These are phyloP conservation scores for Aurelia aurita DNA, from an alignment of 30 jellyfish, hydroid and myxozoan species.

Conservation along the genomic window DNA sequence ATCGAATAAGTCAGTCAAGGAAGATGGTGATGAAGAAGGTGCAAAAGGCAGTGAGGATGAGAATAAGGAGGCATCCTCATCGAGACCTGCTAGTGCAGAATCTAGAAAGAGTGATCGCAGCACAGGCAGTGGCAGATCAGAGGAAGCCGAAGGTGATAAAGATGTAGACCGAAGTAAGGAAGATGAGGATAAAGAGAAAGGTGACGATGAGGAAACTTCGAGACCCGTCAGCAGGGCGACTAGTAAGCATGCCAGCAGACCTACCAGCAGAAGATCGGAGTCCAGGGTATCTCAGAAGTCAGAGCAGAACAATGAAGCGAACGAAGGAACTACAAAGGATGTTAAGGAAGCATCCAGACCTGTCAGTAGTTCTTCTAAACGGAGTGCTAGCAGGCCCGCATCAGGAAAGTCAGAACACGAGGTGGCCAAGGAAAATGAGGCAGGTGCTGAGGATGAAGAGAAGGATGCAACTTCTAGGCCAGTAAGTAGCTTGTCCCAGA, in stretches of 20 bases:
- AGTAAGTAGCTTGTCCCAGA: too few relatives aligned
- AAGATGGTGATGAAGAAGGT: not conserved
- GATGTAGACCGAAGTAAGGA: not conserved
- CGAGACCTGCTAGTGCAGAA: too few relatives aligned
- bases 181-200: not conserved
- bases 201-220: not conserved
- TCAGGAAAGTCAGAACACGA: slow-evolving; percentile 1
- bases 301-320: not conserved
- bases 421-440: not conserved
- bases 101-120: too few relatives aligned
- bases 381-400: not conserved
- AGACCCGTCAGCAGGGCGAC: not conserved
- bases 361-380: not conserved
- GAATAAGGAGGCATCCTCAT: too few relatives aligned
- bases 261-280: not conserved
- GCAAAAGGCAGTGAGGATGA: too few relatives aligned
- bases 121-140: too few relatives aligned
- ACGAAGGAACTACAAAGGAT: not conserved
- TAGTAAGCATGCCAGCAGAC: not conserved
- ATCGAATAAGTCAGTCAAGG: too few relatives aligned
- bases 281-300: not conserved
- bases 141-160: too few relatives aligned
- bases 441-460: slow-evolving; percentile 3
- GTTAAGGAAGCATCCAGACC: not conserved
- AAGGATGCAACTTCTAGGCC: not conserved